A percentile compares a stretch with the other conserved stretches of the same genome.
Conservation (phyloP, 2,797 vertebrate genomes). For the Aphelocoma californica region DNA sequence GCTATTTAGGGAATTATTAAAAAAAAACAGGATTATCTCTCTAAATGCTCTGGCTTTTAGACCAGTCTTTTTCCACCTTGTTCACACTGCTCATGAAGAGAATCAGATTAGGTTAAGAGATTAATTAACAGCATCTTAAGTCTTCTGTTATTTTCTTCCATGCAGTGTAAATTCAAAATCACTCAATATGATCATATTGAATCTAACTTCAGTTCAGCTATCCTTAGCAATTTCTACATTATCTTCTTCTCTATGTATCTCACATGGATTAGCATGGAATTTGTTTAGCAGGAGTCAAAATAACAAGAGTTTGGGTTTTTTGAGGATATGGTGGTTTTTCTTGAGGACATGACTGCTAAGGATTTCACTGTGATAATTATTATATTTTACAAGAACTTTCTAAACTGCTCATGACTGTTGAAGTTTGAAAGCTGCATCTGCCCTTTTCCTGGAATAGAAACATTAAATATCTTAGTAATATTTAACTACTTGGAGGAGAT, state of each 20-base stretch:
- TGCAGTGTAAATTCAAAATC: not conserved
- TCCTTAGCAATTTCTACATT: not conserved
- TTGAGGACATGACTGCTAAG: not conserved
- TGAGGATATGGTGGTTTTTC: not conserved
- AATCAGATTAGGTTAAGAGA: not conserved
- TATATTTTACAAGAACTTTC: not conserved
- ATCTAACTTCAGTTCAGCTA: not conserved
- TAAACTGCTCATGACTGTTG: not conserved
- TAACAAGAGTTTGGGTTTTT: not conserved
- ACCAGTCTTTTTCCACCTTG: not conserved
- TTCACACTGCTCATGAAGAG: not conserved
- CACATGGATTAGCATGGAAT: not conserved
- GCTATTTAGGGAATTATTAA: not conserved
- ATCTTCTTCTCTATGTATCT: not conserved
- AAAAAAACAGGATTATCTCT: not conserved
- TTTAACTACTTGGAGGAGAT: not conserved
- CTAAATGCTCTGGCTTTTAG: not conserved
- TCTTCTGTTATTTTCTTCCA: not conserved
- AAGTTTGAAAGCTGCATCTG: not conserved
- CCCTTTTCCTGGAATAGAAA: not conserved
- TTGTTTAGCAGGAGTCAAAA: not conserved
- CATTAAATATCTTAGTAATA: not conserved
- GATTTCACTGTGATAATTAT: not conserved
- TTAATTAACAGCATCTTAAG: not conserved
- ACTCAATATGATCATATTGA: not conserved